phyloP scores from a whole-genome alignment of 2,797 vertebrate genomes.

The Ctenosaura bakeri region DNA sequence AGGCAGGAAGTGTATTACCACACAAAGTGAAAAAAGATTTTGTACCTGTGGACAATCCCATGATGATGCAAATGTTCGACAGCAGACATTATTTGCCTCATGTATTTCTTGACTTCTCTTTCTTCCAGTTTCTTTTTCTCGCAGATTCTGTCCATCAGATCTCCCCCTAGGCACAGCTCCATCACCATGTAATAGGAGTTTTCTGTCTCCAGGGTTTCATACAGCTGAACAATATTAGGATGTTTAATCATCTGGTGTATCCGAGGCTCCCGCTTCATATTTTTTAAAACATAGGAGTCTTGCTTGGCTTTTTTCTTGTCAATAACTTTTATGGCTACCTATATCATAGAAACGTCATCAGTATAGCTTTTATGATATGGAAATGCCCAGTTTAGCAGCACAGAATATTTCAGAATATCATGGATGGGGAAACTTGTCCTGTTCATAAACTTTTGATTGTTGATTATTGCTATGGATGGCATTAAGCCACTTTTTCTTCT shows the following conservation, averaged over 20 bases:
- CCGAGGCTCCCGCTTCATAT: conserved; percentile 87
- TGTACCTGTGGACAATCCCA: conserved; percentile 86
- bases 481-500: not conserved
- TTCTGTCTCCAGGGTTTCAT: conserved; percentile 88
- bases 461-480: not conserved
- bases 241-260: conserved; percentile 90
- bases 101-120: conserved; percentile 86
- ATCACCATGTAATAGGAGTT: conserved; percentile 91
- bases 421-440: not conserved
- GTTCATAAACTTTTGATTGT: not conserved
- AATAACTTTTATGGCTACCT: conserved; percentile 90
- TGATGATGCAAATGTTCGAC: conserved; percentile 85
- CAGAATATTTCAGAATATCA: conserved; percentile 21
- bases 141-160: conserved; percentile 89
- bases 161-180: conserved; percentile 87
- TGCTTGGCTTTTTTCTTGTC: conserved; percentile 90
- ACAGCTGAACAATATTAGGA: conserved; percentile 84
- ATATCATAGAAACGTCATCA: conserved; percentile 45
- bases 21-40: conserved; percentile 20
- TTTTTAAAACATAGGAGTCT: conserved; percentile 87
- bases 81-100: conserved; percentile 86
- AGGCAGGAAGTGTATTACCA: not conserved
- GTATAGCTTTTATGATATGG: not conserved
- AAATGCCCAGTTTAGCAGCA: conserved; percentile 32
- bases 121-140: conserved; percentile 86